These are phyloP conservation scores for Morpho deidamia DNA, from an alignment of 2,888 invertebrate genomes.

Conservation along the genomic window DNA sequence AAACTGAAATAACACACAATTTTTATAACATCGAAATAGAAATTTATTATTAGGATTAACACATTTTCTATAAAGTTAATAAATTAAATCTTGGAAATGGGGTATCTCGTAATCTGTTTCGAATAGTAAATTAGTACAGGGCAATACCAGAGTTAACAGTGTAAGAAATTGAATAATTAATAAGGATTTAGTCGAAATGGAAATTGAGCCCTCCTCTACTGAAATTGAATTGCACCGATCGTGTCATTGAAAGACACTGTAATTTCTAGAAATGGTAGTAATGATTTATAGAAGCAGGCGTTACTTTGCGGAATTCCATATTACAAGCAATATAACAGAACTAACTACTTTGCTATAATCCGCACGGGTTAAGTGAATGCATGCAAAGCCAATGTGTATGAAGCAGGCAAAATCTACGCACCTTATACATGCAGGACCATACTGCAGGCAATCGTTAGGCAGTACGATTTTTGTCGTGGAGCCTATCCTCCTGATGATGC, in stretches of 20 bases:
- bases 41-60: slow-evolving; percentile 1
- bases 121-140: slow-evolving; percentile 1
- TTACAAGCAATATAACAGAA: no score
- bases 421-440: no score
- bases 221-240: background rate
- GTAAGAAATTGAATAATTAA: slow-evolving; percentile 10
- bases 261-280: background rate
- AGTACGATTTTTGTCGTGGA: no score
- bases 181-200: slow-evolving; percentile 8
- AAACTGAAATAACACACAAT: slow-evolving; percentile 3
- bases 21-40: slow-evolving; percentile 2
- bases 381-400: no score
- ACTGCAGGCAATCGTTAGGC: no score
- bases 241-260: background rate
- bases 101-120: background rate
- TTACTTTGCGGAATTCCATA: no score
- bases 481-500: no score
- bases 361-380: no score
- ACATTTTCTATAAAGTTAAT: slow-evolving; percentile 4
- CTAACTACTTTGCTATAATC: no score
- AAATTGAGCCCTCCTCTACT: background rate
- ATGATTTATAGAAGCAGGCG: background rate
- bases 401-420: no score
- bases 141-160: slow-evolving; percentile 1
- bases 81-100: background rate